Base-by-base conservation (phyloP, 2,113 vertebrate species). In the Balaeniceps rex region DNA sequence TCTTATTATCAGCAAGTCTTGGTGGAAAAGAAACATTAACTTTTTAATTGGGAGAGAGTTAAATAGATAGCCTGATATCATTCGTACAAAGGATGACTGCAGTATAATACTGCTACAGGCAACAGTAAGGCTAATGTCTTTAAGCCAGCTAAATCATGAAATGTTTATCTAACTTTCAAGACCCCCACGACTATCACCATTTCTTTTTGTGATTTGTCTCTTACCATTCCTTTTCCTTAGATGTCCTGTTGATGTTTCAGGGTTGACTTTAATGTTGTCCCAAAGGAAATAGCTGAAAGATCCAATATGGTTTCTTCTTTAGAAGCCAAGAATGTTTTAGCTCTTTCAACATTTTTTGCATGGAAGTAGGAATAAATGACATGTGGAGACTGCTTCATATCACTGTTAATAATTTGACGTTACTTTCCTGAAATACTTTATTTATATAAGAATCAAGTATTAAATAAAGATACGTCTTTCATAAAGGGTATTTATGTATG, bases 331-430 rank as follows among this genome's bases (percentile, higher is more conserved):
- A 70, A 80, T 93, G 36, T 89, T 76, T 94, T 90, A 72, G 71
- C 46, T 81, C 66, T 94, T 93, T 87, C 82, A 97, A 85, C 58
- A 88, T 79, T 94, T 96, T 90, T 94, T 93, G 36, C 52, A 51
- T 84, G 58, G 79, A 92, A 94, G 54, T 63, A 87, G 55, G 84
- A 97, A 94, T 58, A 96, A 94, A 93, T 96, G 93, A 89, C 84
- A 96, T 86, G 58, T 91, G 72, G 66, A 94, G 14, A 82, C 90
- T 98, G 97, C 80, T 97, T 97, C 83, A 38, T 96, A 94, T 97
- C 96, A 95, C 51, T 90, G 65, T 46, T 96, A 97, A 94, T 72
- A 84, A 86, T 93, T 96, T 97, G 76, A 96, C 71, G 1, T 88
- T 87, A 22, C 64, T 95, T 96, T 92, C 28, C 54, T 83, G 84